Evolutionary conservation across 64 coral and sea anemone species (phyloP), one percentile per base, ranked within the genome.

Genomic region (Anthopleura sola): DNA sequence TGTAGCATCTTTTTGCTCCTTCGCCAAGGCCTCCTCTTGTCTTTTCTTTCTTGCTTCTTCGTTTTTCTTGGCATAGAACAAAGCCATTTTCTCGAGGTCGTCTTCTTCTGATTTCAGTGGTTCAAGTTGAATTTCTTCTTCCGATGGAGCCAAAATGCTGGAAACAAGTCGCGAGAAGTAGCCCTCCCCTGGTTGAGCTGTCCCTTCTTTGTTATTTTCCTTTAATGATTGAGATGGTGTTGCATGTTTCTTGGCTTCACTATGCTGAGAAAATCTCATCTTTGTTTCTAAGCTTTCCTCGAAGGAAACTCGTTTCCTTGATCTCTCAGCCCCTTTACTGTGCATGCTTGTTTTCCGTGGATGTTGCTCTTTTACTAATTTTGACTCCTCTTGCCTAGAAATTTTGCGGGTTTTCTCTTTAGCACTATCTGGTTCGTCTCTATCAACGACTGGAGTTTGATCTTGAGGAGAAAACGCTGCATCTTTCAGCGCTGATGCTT

Each of bases 41-140:
- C 36, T 34, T 37, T 37, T 79, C 24, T 79, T 18, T 48, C 76
- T 79, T 79, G 76, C 76, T 48, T 79, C 76, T 48, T 79, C 76
- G 44, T 79, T 79, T 48, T 24, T 38, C 76, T 79, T 79, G 17
- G 76, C 76, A 79, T 79, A 79, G 44, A 44, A 79, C 5, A 48
- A 23, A 3, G 76, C 44, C 34, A 44, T 44, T 79, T 79, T 44
- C 37, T 79, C 76, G 11, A 79, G 37, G 20, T 79, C 37, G 14
- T 44, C 76, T 44, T 79, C 76, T 44, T 79, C 76, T 47, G 76
- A 40, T 79, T 79, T 48, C 44, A 44, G 37, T 44, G 76, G 76
- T 79, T 79, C 31, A 6, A 71, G 28, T 34, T 71, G 66, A 16
- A 71, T 71, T 34, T 71, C 66, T 24, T 48, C 76, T 9, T 79